Evolutionary conservation across 2,888 invertebrate genomes (phyloP).

Genomic region (Scrobipalpa costella): DNA sequence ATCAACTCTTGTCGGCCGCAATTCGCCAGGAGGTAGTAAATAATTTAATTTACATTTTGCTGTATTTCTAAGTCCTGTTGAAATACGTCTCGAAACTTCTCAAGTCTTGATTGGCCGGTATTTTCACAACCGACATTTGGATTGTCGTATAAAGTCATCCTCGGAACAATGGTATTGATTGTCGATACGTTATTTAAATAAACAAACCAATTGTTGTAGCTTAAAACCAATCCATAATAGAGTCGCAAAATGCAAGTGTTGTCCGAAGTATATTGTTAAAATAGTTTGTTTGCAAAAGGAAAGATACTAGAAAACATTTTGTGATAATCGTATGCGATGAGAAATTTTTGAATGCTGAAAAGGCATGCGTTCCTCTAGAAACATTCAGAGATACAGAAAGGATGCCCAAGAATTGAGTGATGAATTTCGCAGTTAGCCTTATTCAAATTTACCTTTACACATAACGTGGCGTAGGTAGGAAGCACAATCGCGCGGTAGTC

Average conservation of each 20-base stretch:
- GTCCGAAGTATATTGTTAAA: constrained; percentile 16
- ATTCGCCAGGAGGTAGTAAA: constrained; percentile 1
- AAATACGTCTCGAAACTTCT: constrained; percentile 18
- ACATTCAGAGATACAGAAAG: no score
- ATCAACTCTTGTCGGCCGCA: not conserved
- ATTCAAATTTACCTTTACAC: not conserved
- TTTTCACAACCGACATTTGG: constrained; percentile 41
- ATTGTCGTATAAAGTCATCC: constrained; percentile 42
- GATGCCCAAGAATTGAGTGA: not conserved
- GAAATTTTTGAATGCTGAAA: not conserved
- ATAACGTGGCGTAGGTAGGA: no score
- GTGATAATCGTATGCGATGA: not conserved
- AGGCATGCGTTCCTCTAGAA: no score
- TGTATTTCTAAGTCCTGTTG: not conserved
- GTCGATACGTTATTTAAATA: constrained; percentile 46
- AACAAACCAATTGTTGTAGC: constrained; percentile 48
- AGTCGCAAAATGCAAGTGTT: constrained; percentile 17
- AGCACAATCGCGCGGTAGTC: constrained; percentile 4
- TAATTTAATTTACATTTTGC: constrained; percentile 5
- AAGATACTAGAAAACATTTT: not conserved
- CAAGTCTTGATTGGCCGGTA: constrained; percentile 23
- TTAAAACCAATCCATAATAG: constrained; percentile 34
- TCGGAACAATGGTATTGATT: constrained; percentile 50
- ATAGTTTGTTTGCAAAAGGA: not conserved
- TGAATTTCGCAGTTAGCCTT: not conserved